Conservation (phyloP, 2,113 vertebrate genomes). For the Strix uralensis region DNA sequence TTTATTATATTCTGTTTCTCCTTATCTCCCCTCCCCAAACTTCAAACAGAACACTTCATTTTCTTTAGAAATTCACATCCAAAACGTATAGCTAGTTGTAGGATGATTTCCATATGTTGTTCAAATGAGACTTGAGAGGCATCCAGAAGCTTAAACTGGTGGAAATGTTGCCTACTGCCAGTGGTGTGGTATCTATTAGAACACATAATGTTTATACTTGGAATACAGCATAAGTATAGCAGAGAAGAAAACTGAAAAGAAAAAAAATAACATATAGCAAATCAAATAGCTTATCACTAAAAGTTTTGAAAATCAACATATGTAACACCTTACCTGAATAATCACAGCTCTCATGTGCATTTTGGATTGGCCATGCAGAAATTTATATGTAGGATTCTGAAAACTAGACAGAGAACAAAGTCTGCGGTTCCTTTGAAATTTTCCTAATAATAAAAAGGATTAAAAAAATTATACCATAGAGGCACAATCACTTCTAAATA, state of each 20-base stretch:
- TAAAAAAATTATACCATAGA: neutral
- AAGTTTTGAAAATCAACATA: neutral
- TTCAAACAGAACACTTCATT: neutral
- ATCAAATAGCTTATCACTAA: neutral
- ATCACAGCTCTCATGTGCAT: neutral
- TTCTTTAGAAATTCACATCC: neutral
- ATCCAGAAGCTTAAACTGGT: neutral
- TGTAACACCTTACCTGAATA: neutral
- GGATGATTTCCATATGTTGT: conserved; percentile 12
- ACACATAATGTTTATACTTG: neutral
- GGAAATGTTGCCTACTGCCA: neutral
- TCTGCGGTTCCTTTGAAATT: neutral
- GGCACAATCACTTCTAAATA: neutral
- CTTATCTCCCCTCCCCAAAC: neutral
- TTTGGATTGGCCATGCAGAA: neutral
- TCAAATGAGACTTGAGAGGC: conserved; percentile 7
- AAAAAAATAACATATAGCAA: neutral
- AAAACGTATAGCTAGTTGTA: neutral
- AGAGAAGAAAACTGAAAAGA: neutral
- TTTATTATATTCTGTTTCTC: neutral
- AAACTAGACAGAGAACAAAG: neutral
- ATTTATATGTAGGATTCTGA: neutral
- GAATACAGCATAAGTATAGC: neutral
- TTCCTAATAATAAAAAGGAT: neutral
- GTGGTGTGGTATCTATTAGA: neutral